phyloP scores from a whole-genome alignment of 2,797 vertebrate genomes.

The Hydrolagus colliei region DNA sequence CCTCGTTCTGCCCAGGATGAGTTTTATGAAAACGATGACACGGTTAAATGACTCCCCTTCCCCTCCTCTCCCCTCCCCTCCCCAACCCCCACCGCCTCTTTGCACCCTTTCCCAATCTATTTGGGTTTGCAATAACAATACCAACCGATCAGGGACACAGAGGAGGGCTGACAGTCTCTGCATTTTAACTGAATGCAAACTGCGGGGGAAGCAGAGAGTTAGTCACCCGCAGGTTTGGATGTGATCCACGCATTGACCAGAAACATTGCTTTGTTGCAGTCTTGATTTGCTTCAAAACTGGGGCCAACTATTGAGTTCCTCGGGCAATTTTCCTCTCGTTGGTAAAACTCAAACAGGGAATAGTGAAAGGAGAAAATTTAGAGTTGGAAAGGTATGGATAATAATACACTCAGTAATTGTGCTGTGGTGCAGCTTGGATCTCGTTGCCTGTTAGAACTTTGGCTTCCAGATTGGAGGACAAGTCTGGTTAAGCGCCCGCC shows the following conservation, averaged over 20 bases:
- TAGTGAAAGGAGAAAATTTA: too few relatives aligned
- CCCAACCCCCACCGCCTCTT: background rate
- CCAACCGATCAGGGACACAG: too few relatives aligned
- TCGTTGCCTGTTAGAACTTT: too few relatives aligned
- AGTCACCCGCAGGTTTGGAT: slow-evolving; percentile 17
- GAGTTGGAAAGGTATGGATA: too few relatives aligned
- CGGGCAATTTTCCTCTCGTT: too few relatives aligned
- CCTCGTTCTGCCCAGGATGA: background rate
- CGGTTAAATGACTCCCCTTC: background rate
- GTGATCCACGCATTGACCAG: slow-evolving; percentile 4
- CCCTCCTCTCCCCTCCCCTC: background rate
- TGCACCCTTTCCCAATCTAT: background rate
- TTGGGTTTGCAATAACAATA: background rate
- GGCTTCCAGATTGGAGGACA: too few relatives aligned
- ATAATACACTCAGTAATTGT: too few relatives aligned
- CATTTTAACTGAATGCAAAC: background rate
- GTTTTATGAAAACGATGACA: background rate
- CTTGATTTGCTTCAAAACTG: background rate
- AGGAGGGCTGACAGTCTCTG: background rate
- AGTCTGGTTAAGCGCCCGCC: too few relatives aligned
- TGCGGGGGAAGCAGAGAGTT: background rate
- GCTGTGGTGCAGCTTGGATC: too few relatives aligned
- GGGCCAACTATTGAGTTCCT: background rate
- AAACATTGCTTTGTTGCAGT: background rate
- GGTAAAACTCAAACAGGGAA: too few relatives aligned